Conservation (phyloP, 1,140 invertebrate genomes). For the Copidosoma floridanum region DNA sequence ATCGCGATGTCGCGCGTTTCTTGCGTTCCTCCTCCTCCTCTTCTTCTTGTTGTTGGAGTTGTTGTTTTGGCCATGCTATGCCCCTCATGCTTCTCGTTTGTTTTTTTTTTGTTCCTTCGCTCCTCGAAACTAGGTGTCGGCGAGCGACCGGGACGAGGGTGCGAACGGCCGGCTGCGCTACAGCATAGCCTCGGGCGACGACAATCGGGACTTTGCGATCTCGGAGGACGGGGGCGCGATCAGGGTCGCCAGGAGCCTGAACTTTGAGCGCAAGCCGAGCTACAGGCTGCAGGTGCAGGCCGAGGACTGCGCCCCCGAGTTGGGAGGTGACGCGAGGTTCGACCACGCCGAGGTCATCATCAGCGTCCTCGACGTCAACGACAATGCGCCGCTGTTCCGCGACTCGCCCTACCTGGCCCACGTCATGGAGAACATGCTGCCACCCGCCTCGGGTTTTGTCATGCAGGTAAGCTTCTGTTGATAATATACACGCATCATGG, state of each 20-base stretch:
- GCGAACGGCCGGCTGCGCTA: slow-evolving; percentile 85
- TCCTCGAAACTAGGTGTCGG: slow-evolving; percentile 82
- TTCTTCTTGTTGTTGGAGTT: too few species aligned
- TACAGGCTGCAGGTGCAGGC: slow-evolving; percentile 83
- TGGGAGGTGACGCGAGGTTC: slow-evolving; percentile 57
- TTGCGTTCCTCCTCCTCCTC: too few species aligned
- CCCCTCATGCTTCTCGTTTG: too few species aligned
- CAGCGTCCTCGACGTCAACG: slow-evolving; percentile 87
- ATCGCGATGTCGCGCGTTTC: too few species aligned
- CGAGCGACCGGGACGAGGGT: slow-evolving; percentile 88
- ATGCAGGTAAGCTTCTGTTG: slow-evolving; percentile 52
- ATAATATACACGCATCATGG: too few species aligned
- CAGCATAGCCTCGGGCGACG: slow-evolving; percentile 84
- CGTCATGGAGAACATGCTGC: slow-evolving; percentile 88
- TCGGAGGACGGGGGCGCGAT: slow-evolving; percentile 87
- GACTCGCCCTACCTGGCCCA: slow-evolving; percentile 88
- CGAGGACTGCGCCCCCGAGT: slow-evolving; percentile 79
- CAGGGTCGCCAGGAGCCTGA: slow-evolving; percentile 84
- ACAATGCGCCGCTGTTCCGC: slow-evolving; percentile 88
- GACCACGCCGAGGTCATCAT: slow-evolving; percentile 65
- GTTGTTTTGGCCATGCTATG: too few species aligned
- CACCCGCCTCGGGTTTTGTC: slow-evolving; percentile 74
- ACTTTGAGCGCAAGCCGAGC: slow-evolving; percentile 83
- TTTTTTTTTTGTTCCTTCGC: too few species aligned
- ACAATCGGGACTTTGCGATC: slow-evolving; percentile 86